Percentiles rank a stretch among this genome's conserved stretches.
phyloP scores from a whole-genome alignment of 2,797 vertebrate genomes.

The Thripadectes ignobilis region DNA sequence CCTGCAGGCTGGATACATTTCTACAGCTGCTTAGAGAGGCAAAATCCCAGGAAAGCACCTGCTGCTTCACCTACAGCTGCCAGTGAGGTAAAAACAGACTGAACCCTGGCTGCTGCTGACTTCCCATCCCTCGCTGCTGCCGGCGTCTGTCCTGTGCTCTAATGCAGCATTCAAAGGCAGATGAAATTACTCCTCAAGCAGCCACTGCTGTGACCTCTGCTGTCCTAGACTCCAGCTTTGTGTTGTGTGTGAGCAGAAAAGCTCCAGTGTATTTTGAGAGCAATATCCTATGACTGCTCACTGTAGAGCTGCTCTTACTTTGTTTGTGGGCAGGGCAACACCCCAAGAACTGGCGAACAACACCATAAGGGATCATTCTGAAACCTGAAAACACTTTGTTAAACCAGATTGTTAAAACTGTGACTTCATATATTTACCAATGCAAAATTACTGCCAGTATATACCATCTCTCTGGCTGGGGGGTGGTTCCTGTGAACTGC shows the following conservation, averaged over 20 bases:
- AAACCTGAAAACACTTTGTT: background rate
- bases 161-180: background rate
- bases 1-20: background rate
- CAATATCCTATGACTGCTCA: background rate
- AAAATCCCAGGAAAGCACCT: conserved; percentile 27
- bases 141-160: fast-evolving
- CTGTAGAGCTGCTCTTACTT: fast-evolving
- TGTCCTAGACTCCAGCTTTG: background rate
- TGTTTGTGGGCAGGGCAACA: background rate
- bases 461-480: background rate
- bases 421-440: background rate
- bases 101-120: background rate
- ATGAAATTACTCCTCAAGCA: background rate
- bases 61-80: conserved; percentile 50
- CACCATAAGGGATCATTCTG: fast-evolving
- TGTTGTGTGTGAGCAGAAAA: background rate
- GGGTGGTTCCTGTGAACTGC: background rate
- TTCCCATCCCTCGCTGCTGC: background rate
- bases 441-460: background rate
- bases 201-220: background rate
- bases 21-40: conserved; percentile 2
- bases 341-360: background rate
- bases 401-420: background rate
- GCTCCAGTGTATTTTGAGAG: background rate
- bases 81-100: background rate